Percentiles rank a stretch among this genome's conserved stretches.
Evolutionary conservation across 2,113 vertebrate genomes (phyloP).

Genomic region (Ochotona princeps): DNA sequence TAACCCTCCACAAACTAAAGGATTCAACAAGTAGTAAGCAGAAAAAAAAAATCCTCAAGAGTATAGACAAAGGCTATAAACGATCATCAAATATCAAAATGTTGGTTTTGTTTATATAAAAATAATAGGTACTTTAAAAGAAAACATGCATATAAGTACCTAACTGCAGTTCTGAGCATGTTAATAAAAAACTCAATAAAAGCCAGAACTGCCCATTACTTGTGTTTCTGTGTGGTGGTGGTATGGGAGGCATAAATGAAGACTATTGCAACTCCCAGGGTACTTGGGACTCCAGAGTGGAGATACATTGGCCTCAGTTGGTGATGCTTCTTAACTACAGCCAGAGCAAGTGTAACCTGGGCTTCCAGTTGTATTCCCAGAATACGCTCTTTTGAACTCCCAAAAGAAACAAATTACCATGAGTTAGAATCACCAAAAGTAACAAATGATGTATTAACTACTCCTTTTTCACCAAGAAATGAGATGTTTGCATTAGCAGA

Average conservation of each 20-base stretch:
- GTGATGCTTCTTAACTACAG: neutral
- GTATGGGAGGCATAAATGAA: neutral
- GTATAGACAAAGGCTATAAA: too few species aligned
- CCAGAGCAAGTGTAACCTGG: neutral
- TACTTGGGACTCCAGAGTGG: neutral
- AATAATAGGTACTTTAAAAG: neutral
- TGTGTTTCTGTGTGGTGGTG: neutral
- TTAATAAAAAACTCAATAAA: neutral
- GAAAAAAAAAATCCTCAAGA: too few species aligned
- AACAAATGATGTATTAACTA: neutral
- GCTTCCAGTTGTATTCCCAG: neutral
- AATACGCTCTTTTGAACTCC: neutral
- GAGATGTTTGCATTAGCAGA: neutral
- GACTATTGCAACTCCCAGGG: neutral
- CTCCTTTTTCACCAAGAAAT: neutral
- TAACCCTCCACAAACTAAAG: too few species aligned
- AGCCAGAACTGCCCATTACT: neutral
- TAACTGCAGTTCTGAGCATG: neutral
- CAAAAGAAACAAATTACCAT: neutral
- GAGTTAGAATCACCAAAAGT: slow-evolving; percentile 19
- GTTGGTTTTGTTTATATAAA: too few species aligned
- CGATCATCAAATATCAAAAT: too few species aligned
- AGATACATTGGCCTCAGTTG: neutral
- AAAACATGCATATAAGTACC: neutral
- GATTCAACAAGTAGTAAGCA: too few species aligned